Evolutionary conservation across 2,113 vertebrate species (phyloP).

Genomic region (Chascanopsetta lugubris): DNA sequence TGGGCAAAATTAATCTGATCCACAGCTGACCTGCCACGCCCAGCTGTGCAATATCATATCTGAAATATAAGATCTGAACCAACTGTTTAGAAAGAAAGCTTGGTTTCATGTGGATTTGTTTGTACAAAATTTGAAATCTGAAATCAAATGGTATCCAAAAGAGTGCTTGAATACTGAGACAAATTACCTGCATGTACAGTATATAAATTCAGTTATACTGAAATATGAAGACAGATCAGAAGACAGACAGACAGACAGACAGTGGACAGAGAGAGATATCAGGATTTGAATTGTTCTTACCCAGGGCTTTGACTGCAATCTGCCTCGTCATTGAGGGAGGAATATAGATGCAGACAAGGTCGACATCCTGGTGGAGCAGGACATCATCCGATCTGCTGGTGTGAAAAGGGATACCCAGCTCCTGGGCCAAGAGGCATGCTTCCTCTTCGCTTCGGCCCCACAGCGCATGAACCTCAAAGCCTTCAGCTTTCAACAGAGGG

Average conservation of each 20-base stretch:
- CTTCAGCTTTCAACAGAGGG: constrained; percentile 90
- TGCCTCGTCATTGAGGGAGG: constrained; percentile 94
- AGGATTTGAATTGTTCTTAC: no score
- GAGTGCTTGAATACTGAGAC: no score
- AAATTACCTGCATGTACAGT: no score
- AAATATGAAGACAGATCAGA: no score
- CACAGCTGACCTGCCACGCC: constrained; percentile 10
- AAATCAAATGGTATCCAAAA: not conserved
- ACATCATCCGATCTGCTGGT: constrained; percentile 94
- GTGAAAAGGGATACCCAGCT: constrained; percentile 92
- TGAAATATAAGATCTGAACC: not conserved
- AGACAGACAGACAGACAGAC: no score
- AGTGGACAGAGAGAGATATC: no score
- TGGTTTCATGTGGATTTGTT: not conserved
- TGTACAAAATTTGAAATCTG: no score
- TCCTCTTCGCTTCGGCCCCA: constrained; percentile 97
- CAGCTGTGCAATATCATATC: constrained; percentile 3
- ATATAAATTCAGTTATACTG: no score
- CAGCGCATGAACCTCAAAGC: constrained; percentile 92
- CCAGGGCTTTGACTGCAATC: constrained; percentile 96
- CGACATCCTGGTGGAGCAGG: constrained; percentile 93
- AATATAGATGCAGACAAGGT: constrained; percentile 96
- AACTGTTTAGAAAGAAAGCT: not conserved
- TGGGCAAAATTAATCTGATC: constrained; percentile 7
- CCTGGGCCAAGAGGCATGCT: constrained; percentile 88